Evolutionary conservation across 2,888 invertebrate genomes (phyloP).

Genomic region (Campoletis raptor): DNA sequence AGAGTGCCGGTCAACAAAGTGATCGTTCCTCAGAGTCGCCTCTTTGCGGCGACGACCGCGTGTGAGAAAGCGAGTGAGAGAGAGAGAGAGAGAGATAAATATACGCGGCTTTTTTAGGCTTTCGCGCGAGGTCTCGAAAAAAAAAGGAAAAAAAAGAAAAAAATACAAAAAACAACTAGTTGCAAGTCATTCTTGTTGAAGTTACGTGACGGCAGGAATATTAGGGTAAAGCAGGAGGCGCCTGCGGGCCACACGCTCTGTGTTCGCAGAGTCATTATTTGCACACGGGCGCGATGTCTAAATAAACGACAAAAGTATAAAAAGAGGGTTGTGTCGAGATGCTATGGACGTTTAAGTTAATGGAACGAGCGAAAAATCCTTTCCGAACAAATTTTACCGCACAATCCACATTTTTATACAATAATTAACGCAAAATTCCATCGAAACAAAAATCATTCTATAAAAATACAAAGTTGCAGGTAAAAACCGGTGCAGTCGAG

Average conservation of each 20-base stretch:
- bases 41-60: slow-evolving; percentile 6
- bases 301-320: slow-evolving; percentile 68
- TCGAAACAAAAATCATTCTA: no score
- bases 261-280: slow-evolving; percentile 77
- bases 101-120: slow-evolving; percentile 47
- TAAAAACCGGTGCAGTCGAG: no score
- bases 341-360: slow-evolving; percentile 49
- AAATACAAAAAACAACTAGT: background rate
- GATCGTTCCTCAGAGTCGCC: slow-evolving; percentile 27
- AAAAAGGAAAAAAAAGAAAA: background rate
- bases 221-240: slow-evolving; percentile 56
- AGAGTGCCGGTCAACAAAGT: slow-evolving; percentile 42
- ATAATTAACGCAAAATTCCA: no score
- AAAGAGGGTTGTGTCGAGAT: slow-evolving; percentile 30
- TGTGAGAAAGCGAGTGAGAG: background rate
- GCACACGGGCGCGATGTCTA: slow-evolving; percentile 75
- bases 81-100: background rate
- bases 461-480: no score
- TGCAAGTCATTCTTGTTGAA: slow-evolving; percentile 65
- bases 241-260: slow-evolving; percentile 62
- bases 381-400: slow-evolving; percentile 12
- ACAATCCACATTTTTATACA: slow-evolving; percentile 15
- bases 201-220: slow-evolving; percentile 59
- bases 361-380: slow-evolving; percentile 35
- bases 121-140: slow-evolving; percentile 37